phyloP scores from a whole-genome alignment of 2,113 vertebrate genomes.

The Brevimyrus niger region DNA sequence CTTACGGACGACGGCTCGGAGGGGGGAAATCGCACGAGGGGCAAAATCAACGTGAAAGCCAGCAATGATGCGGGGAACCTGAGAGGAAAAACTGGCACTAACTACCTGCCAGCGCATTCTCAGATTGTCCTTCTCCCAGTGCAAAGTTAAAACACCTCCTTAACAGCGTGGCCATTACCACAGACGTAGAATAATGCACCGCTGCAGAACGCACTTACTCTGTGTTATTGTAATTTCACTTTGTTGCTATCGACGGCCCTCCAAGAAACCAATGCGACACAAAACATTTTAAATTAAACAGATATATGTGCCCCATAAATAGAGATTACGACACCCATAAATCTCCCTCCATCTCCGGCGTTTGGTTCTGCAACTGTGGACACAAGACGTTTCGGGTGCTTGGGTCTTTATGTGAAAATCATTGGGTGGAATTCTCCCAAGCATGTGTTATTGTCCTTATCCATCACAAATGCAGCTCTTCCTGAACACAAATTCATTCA shows the following conservation, averaged over 20 bases:
- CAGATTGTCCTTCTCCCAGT: no score
- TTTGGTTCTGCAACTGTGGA: not conserved
- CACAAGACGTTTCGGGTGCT: not conserved
- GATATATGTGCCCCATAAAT: not conserved
- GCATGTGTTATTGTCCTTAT: not conserved
- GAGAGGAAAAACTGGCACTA: not conserved
- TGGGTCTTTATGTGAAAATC: constrained; percentile 1
- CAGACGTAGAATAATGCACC: not conserved
- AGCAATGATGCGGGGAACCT: not conserved
- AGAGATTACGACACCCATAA: not conserved
- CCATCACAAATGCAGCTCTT: constrained; percentile 2
- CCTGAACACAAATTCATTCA: not conserved
- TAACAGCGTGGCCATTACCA: not conserved
- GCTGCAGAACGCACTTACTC: not conserved
- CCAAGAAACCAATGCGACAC: not conserved
- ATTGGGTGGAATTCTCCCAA: constrained; percentile 4
- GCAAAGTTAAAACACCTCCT: not conserved
- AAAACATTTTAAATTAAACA: constrained; percentile 12
- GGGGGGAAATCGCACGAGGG: no score
- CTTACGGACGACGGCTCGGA: not conserved
- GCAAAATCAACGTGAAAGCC: not conserved
- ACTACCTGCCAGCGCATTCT: not conserved
- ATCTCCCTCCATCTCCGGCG: not conserved
- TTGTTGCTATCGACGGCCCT: not conserved
- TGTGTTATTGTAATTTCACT: constrained; percentile 1